A percentile compares a stretch with the other conserved stretches of the same genome.
Conservation (phyloP, 1,140 invertebrate species). For the Drosophila serrata region DNA sequence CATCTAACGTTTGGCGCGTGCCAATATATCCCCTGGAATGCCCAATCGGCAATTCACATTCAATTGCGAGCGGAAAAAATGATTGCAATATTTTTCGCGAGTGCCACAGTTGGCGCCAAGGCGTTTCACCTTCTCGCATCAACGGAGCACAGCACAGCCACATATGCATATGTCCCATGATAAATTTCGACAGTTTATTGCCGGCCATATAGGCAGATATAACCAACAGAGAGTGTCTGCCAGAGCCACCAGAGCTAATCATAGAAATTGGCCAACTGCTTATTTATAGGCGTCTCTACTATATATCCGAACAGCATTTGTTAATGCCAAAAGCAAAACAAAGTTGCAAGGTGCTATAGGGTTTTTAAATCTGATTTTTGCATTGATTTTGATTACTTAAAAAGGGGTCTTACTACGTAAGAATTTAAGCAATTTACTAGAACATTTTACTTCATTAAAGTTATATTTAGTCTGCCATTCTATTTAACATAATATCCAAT, state of each 20-base stretch:
- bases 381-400: background rate
- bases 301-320: constrained; percentile 24
- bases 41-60: constrained; percentile 67
- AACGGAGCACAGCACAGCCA: constrained; percentile 10
- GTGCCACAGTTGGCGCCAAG: constrained; percentile 84
- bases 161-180: constrained; percentile 50
- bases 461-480: too few species aligned
- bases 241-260: constrained; percentile 44
- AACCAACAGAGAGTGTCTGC: constrained; percentile 12
- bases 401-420: background rate
- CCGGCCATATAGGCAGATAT: constrained; percentile 43
- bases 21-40: constrained; percentile 67
- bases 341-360: constrained; percentile 38
- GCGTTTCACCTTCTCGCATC: constrained; percentile 51
- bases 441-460: too few species aligned
- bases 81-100: constrained; percentile 73
- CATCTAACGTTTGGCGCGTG: constrained; percentile 75
- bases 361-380: background rate
- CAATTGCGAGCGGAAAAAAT: constrained; percentile 73
- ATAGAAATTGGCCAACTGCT: constrained; percentile 70
- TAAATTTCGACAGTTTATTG: constrained; percentile 81
- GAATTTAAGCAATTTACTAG: background rate
- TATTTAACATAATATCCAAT: background rate
- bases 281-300: constrained; percentile 60
- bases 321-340: constrained; percentile 39